Conservation (phyloP, 1,140 invertebrate genomes). For the Caenorhabditis brenneri region DNA sequence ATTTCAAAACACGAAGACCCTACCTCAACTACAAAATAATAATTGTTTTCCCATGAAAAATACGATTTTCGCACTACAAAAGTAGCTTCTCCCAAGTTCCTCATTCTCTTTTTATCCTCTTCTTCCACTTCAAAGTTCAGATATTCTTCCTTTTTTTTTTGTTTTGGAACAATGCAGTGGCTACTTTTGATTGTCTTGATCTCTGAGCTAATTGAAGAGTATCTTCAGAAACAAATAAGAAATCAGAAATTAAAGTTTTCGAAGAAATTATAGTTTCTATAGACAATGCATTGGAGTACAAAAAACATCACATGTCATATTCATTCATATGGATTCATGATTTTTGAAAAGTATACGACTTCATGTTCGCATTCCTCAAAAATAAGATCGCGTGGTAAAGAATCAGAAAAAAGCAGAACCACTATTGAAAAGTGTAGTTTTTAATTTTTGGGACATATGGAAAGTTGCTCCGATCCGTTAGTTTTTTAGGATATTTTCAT, state of each 20-base stretch:
- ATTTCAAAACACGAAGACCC: too few species aligned
- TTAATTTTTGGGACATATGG: too few species aligned
- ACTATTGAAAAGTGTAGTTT: too few species aligned
- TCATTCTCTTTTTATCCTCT: background rate
- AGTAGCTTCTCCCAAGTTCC: background rate
- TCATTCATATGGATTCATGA: too few species aligned
- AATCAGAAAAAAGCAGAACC: too few species aligned
- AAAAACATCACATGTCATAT: background rate
- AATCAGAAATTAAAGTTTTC: background rate
- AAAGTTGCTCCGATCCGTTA: too few species aligned
- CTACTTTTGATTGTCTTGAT: background rate
- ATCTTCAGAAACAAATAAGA: background rate
- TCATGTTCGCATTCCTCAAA: too few species aligned
- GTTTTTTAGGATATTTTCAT: too few species aligned
- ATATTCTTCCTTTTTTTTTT: background rate
- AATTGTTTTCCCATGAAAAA: background rate
- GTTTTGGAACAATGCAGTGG: background rate
- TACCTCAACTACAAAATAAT: too few species aligned
- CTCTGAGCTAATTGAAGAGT: constrained; percentile 2
- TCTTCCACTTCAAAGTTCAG: constrained; percentile 23
- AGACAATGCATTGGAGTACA: background rate
- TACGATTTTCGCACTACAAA: background rate
- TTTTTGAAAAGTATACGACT: too few species aligned
- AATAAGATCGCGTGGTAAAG: too few species aligned
- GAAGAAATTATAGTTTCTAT: background rate